These are phyloP conservation scores for Thrips palmi DNA, from an alignment of 1,140 invertebrate genomes.

Conservation along the genomic window DNA sequence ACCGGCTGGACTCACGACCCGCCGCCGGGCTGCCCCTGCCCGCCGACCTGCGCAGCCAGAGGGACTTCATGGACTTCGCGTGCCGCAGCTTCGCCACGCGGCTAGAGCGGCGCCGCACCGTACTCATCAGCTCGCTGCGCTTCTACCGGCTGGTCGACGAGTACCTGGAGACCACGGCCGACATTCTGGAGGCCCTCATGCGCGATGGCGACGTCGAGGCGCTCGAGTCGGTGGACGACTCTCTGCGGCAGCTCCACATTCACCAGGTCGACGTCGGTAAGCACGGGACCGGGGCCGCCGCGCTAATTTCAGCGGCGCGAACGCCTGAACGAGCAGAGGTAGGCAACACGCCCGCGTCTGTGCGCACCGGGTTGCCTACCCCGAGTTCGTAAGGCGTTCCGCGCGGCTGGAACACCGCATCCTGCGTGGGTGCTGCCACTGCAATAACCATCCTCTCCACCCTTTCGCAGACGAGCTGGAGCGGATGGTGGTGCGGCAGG, in stretches of 20 bases:
- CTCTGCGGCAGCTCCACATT: constrained; percentile 33
- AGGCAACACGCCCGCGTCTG: neutral
- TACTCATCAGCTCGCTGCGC: constrained; percentile 53
- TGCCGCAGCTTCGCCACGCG: constrained; percentile 56
- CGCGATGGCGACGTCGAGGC: constrained; percentile 34
- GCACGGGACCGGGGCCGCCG: too few relatives aligned
- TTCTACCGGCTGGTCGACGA: constrained; percentile 59
- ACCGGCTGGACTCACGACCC: constrained; percentile 39
- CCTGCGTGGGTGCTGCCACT: too few relatives aligned
- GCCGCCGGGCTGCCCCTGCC: constrained; percentile 28
- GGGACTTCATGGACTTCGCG: constrained; percentile 63
- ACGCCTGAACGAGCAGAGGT: too few relatives aligned
- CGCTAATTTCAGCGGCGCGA: too few relatives aligned
- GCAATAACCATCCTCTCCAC: too few relatives aligned
- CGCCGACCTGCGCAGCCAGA: constrained; percentile 40
- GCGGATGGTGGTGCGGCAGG: constrained; percentile 48
- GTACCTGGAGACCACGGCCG: constrained; percentile 43
- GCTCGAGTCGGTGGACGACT: constrained; percentile 30
- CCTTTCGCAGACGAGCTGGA: constrained; percentile 38
- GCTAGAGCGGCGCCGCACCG: constrained; percentile 50
- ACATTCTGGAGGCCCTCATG: constrained; percentile 43
- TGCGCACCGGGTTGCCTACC: too few relatives aligned
- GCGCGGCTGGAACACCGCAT: too few relatives aligned
- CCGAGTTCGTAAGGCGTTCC: too few relatives aligned
- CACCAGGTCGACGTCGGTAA: constrained; percentile 27